Evolutionary conservation across 2,113 vertebrate genomes (phyloP).

Genomic region (Menura novaehollandiae): DNA sequence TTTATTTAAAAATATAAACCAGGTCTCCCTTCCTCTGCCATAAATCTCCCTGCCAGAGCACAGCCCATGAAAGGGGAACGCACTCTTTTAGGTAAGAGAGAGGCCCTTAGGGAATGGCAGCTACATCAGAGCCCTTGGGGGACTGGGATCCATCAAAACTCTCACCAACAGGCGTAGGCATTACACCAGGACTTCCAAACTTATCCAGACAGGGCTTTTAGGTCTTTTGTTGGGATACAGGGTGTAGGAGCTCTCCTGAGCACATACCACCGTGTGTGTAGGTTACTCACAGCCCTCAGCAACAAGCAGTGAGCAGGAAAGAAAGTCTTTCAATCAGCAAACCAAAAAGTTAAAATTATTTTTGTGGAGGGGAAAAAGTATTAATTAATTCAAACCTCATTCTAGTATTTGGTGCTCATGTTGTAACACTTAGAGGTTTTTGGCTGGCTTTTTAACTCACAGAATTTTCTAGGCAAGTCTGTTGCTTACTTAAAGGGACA

Average conservation of each 20-base stretch:
- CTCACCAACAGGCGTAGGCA: rapidly evolving
- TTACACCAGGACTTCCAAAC: background rate
- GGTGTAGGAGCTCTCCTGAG: background rate
- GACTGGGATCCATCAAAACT: background rate
- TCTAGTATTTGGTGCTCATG: background rate
- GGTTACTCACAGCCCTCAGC: background rate
- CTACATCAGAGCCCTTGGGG: background rate
- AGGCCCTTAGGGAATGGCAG: background rate
- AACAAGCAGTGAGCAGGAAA: background rate
- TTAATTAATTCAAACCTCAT: background rate
- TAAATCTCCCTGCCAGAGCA: background rate
- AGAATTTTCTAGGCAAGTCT: background rate
- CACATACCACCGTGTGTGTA: rapidly evolving
- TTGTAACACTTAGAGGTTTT: background rate
- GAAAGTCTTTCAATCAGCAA: background rate
- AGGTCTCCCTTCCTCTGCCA: background rate
- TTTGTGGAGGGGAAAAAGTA: background rate
- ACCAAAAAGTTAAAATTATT: background rate
- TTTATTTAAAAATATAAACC: background rate
- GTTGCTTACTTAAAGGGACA: conserved; percentile 10
- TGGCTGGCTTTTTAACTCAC: background rate
- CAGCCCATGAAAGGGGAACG: background rate
- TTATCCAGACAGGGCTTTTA: background rate
- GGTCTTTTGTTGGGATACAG: background rate
- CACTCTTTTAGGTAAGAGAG: background rate